Base-by-base conservation (phyloP, 2,888 invertebrate genomes). In the Ditylenchus weischeri region DNA sequence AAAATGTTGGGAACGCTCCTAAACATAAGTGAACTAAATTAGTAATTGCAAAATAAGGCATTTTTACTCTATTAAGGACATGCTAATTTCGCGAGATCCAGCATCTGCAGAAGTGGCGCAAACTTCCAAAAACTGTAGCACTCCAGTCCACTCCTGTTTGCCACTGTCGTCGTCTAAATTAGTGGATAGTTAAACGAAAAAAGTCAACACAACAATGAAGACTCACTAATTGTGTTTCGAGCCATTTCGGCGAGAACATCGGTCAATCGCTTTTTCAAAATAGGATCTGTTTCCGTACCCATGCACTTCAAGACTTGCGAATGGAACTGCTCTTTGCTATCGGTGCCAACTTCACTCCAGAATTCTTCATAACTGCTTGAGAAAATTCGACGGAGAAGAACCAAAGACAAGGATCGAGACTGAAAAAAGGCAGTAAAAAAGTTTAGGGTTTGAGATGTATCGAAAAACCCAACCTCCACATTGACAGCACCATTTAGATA, bases 181-280 rank as follows among this genome's bases (percentile, higher is more conserved):
- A 43, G 15, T 43, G 43, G 13, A 43, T 4, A 5, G 29, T 43
- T 6, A 10, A 43, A 1, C 8, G 13, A 43, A 43, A 43, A 15
- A 43, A 43, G 8, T 15, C 8, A 43, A 43, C 43, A 43, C 5
- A 43, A 15, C 43, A 43, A 38, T 8, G 11, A 11, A 38, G 11
- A 66, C 69, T 68, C 69, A 84, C 84, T 83, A 75, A 95, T 89
- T 73, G 92, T 88, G 86, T 93, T 93, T 80, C 94, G 88, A 7
- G 94, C 93, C 62, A 94, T 88, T 86, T 98, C 96, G n/a, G 95
- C 91, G 49, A 91, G 90, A 64, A 93, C 90, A 84, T 98, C 96
- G 84, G 93, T 93, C 59, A 94, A 89, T 87, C 95, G 95, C 74
- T 91, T 90, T 66, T 93, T 87, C 64, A 87, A 82, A 70, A 91